Base-by-base conservation (phyloP, 1,140 invertebrate species). In the Polypedilum pembai region DNA sequence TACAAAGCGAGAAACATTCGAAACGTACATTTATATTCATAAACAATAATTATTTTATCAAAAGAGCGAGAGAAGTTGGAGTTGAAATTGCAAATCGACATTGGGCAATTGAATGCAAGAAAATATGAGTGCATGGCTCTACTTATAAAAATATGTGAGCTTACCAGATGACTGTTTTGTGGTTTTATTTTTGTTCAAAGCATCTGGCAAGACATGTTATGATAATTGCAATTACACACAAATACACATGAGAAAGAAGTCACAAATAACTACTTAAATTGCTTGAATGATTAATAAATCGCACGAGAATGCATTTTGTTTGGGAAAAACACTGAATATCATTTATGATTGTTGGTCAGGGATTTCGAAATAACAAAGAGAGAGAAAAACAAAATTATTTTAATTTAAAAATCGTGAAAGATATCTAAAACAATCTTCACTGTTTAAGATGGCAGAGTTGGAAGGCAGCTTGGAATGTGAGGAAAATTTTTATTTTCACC, bases 41-140 rank as follows among this genome's bases (percentile, higher is more conserved):
- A 69, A 69, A 69, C 65, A 69, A 69, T 69, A 69, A 69, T 69
- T 69, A 69, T 69, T 69, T 69, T 69, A 69, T 69, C 65, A 69
- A 33, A 33, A 33, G 24, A 33, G 24, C 24, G 24, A 69, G 65
- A 56, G 10, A 56, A 12, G 10, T 56, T 12, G 3, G n/a, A 56
- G n/a, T n/a, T 45, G 15, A 45, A 56, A 56, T 56, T 56, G 45
- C 10, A 56, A 56, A 17, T 56, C 45, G 45, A 56, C 45, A 17
- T 56, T 15, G n/a, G 18, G 17, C 65, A 69, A 69, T 18, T 69
- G 17, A 69, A n/a, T n/a, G n/a, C n/a, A n/a, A n/a, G n/a, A n/a
- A n/a, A 69, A 8, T 18, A 21, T 18, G 3, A 18, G 17, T 18
- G 65, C 17, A 21, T 69, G 65, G 4, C 24, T 5, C 24, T 33